These are phyloP conservation scores for Petrophora chlorosata DNA, from an alignment of 2,888 invertebrate species.

Conservation along the genomic window DNA sequence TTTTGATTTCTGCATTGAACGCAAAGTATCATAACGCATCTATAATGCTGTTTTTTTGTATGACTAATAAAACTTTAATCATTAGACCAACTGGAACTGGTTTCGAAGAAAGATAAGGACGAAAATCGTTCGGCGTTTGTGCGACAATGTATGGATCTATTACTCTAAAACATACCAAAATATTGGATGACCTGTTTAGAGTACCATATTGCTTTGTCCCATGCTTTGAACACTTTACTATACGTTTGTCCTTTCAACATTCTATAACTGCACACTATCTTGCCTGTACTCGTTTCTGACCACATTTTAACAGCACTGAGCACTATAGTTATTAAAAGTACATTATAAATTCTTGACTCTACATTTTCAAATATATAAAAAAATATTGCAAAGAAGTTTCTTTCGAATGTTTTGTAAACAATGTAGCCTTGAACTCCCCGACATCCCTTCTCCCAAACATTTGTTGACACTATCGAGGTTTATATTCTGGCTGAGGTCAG, in stretches of 20 bases:
- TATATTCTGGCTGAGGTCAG: constrained; percentile 22
- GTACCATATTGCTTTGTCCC: constrained; percentile 47
- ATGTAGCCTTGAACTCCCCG: constrained; percentile 5
- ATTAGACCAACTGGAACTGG: too few species aligned
- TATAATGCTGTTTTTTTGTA: too few species aligned
- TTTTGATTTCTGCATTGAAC: not conserved
- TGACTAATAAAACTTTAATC: not conserved
- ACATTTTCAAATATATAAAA: not conserved
- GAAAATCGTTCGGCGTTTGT: too few species aligned
- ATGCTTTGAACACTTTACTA: constrained; percentile 39
- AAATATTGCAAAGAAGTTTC: too few species aligned
- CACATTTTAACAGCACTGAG: constrained; percentile 48
- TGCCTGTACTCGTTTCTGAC: constrained; percentile 52
- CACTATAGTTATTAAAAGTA: constrained; percentile 34
- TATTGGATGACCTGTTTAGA: constrained; percentile 51
- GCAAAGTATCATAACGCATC: too few species aligned
- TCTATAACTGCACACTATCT: constrained; percentile 43
- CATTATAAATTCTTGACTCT: constrained; percentile 1
- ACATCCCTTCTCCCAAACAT: constrained; percentile 10
- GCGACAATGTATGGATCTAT: not conserved
- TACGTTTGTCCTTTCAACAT: constrained; percentile 43
- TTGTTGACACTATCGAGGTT: constrained; percentile 6
- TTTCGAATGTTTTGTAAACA: not conserved
- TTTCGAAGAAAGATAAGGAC: too few species aligned
- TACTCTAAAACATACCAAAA: constrained; percentile 60